Evolutionary conservation across 2,888 invertebrate species (phyloP).

Genomic region (Callinectes sapidus): DNA sequence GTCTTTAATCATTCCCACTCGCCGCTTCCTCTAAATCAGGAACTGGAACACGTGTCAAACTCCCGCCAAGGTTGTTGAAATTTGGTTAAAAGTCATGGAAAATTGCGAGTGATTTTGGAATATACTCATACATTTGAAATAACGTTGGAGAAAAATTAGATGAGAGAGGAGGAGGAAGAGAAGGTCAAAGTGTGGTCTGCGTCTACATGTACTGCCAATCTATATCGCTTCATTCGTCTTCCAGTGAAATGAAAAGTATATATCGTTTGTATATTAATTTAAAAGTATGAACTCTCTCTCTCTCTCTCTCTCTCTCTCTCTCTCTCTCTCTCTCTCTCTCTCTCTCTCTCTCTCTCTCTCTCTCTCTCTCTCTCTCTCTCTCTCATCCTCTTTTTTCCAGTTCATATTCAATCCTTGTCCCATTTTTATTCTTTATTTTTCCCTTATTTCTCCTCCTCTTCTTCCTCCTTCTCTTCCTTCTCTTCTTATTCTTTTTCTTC

Average conservation of each 20-base stretch:
- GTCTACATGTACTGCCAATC: no score
- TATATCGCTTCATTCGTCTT: no score
- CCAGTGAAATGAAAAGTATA: no score
- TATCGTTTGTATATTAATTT: no score
- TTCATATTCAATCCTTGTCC: not conserved
- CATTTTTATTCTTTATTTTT: no score
- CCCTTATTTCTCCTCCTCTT: not conserved
- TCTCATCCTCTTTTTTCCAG: not conserved
- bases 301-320: slow-evolving; percentile 22
- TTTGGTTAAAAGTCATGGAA: not conserved
- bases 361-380: not conserved
- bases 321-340: slow-evolving; percentile 14
- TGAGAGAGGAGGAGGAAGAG: no score
- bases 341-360: slow-evolving; percentile 36
- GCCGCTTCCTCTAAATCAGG: not conserved
- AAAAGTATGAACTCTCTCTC: not conserved
- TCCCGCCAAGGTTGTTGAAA: not conserved
- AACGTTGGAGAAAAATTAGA: no score
- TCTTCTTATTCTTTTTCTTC: not conserved
- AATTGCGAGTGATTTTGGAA: not conserved
- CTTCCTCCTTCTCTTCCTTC: not conserved
- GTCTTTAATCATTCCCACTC: not conserved
- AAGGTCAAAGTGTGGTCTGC: no score
- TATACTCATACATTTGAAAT: no score
- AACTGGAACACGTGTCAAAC: not conserved